Evolutionary conservation across 2,888 invertebrate species (phyloP), one percentile per base, ranked within the genome.

Genomic region (Eurois occulta): DNA sequence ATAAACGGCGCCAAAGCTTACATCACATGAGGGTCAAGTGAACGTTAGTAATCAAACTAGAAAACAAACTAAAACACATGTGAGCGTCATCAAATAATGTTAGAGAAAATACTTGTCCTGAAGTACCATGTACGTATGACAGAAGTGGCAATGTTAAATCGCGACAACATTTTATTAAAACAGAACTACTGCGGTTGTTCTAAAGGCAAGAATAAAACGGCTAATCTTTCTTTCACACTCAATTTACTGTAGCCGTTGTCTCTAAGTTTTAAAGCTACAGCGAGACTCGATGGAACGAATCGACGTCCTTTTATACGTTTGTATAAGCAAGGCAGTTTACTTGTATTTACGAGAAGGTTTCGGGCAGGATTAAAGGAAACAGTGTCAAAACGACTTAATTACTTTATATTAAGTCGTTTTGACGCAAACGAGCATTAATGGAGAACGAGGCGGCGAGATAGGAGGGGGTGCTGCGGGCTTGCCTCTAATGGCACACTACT

Each of bases 331-430:
- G 75, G 76, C 78, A 84, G 83, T 88, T 86, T 80, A 77, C 81
- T 83, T 82, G 52, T 86, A 87, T 87, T 89, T 84, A 88, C 75
- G 82, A 77, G 70, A 78, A 75, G 85, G 87, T 88, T 91, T 90
- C 89, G 85, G 87, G 88, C 78, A 88, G 90, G 89, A 92, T 93
- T 93, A 92, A 91, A 91, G 90, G 90, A 90, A 91, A 89, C 89
- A 90, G 91, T 90, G 91, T 91, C 90, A 90, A 91, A 92, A 92
- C 87, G 92, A 93, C 93, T 93, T 93, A 93, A 92, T 91, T 91
- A 92, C 89, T 92, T 92, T 93, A 94, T 94, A 95, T 95, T 94
- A 95, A 95, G 94, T 93, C 93, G 92, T 95, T 95, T 94, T 94
- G 94, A 94, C 93, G 93, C 90, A 92, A 93, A 93, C 93, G 92